Evolutionary conservation across 2,113 vertebrate species (phyloP).

Genomic region (Serilophus lunatus): DNA sequence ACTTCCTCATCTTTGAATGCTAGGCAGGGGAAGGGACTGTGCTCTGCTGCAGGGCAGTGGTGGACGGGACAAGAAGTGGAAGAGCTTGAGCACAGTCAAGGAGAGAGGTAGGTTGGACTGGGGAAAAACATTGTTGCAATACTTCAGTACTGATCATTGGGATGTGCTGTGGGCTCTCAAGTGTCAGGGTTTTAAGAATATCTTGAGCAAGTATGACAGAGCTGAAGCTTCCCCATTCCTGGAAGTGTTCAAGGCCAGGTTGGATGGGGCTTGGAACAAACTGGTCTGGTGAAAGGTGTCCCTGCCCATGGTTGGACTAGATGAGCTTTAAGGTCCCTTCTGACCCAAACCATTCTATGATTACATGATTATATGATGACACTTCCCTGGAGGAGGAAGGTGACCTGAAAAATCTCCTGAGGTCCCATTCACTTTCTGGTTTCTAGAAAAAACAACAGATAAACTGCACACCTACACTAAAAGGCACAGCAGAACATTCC

Average conservation of each 20-base stretch:
- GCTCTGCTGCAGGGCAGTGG: not conserved
- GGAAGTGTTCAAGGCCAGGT: not conserved
- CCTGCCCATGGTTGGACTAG: not conserved
- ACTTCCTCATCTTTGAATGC: not conserved
- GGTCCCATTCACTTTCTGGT: not conserved
- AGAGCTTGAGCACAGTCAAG: not conserved
- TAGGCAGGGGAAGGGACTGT: not conserved
- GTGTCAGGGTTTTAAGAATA: not conserved
- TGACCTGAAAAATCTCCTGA: not conserved
- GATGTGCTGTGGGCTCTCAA: not conserved
- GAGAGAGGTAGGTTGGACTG: not conserved
- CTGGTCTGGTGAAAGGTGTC: not conserved
- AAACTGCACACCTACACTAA: not conserved
- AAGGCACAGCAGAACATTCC: not conserved
- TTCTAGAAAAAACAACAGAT: not conserved
- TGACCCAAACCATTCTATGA: not conserved
- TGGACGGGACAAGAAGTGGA: not conserved
- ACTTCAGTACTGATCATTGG: not conserved
- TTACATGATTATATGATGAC: not conserved
- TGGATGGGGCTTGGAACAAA: not conserved
- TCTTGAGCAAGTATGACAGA: not conserved
- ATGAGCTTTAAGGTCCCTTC: not conserved
- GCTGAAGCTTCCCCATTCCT: not conserved
- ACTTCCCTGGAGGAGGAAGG: not conserved
- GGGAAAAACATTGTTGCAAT: not conserved